These are phyloP conservation scores for Tenrec ecaudatus DNA, from an alignment of 2,113 vertebrate species.

Conservation along the genomic window DNA sequence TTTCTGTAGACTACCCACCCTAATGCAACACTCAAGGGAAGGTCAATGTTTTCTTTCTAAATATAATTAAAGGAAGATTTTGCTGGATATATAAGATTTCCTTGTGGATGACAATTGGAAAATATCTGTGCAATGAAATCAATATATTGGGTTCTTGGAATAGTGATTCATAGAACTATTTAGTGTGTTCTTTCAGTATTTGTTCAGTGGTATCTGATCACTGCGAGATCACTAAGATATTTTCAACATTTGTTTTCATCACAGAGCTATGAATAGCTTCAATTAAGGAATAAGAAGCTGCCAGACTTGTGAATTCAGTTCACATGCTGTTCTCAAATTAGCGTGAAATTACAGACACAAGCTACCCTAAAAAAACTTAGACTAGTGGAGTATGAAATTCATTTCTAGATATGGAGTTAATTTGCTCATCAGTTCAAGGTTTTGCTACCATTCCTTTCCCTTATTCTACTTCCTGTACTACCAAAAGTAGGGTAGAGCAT, in stretches of 20 bases:
- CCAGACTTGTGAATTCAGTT: conserved; percentile 70
- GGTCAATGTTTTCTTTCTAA: conserved; percentile 8
- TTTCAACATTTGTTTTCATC: conserved; percentile 16
- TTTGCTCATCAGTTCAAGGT: neutral
- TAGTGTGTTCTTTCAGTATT: neutral
- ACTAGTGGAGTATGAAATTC: conserved; percentile 21
- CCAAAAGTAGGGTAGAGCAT: neutral
- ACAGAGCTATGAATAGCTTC: conserved; percentile 34
- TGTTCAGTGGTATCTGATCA: conserved; percentile 22
- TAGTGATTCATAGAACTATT: neutral
- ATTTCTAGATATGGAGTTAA: conserved; percentile 45
- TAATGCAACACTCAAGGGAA: neutral
- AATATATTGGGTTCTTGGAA: neutral
- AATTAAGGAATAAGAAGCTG: conserved; percentile 28
- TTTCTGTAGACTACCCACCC: too few species aligned
- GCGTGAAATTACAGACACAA: conserved; percentile 67
- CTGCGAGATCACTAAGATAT: neutral
- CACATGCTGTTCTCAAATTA: conserved; percentile 8
- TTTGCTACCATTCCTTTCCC: neutral
- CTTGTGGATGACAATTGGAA: neutral
- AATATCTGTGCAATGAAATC: neutral
- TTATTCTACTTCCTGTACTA: neutral
- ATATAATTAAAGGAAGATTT: conserved; percentile 11
- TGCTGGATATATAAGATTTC: neutral
- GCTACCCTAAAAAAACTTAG: conserved; percentile 30